Evolutionary conservation across 2,888 invertebrate genomes (phyloP).

Genomic region (Dryococelus australis): DNA sequence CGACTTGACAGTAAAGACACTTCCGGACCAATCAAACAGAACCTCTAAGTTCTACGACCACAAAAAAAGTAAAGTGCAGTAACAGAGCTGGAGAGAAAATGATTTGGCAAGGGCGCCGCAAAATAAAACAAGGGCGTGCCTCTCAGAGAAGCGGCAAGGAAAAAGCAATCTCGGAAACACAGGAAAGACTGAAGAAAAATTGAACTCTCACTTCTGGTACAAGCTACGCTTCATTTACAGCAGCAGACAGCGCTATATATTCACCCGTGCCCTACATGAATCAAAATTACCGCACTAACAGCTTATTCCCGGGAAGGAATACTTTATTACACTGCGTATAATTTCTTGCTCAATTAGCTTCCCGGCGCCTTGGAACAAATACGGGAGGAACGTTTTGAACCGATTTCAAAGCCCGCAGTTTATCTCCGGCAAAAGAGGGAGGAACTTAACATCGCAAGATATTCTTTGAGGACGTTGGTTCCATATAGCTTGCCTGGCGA

Average conservation of each 20-base stretch:
- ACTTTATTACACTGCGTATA: not conserved
- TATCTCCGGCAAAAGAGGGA: not conserved
- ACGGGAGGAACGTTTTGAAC: not conserved
- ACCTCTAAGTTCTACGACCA: too few relatives aligned
- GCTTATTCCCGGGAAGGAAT: not conserved
- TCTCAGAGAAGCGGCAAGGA: not conserved
- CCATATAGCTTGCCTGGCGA: not conserved
- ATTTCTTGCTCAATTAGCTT: not conserved
- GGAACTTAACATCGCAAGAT: not conserved
- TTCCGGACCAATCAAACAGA: too few relatives aligned
- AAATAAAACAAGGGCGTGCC: too few relatives aligned
- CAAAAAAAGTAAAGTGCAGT: not conserved
- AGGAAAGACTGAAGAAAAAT: not conserved
- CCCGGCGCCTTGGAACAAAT: not conserved
- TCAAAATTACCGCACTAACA: not conserved
- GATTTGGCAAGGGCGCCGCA: not conserved
- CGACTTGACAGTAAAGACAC: too few relatives aligned
- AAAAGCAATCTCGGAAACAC: not conserved
- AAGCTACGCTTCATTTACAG: not conserved
- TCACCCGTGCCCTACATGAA: not conserved
- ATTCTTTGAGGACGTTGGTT: not conserved
- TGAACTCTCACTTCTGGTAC: not conserved
- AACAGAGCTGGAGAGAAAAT: not conserved
- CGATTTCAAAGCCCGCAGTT: not conserved
- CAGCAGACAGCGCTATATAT: not conserved